Conservation (phyloP, 2,113 vertebrate species). For the Micronycteris hirsuta region DNA sequence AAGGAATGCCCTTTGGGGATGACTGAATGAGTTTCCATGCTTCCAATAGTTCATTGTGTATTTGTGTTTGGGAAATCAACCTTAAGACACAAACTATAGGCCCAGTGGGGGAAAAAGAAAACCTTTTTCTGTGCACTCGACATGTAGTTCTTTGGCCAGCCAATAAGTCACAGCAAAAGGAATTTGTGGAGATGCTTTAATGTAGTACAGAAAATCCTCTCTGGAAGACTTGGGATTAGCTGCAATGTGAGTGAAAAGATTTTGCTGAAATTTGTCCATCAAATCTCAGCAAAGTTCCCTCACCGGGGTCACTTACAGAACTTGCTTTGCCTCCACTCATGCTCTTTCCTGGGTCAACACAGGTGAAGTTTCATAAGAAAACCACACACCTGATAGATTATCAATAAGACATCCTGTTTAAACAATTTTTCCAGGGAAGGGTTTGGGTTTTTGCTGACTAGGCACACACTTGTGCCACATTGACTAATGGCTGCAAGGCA, state of each 20-base stretch:
- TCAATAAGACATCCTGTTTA: background rate
- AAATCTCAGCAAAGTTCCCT: background rate
- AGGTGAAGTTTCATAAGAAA: background rate
- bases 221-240: background rate
- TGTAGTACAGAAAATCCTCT: background rate
- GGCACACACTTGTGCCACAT: no score
- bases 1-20: constrained; percentile 36
- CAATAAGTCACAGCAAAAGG: background rate
- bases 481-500: background rate
- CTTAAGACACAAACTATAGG: background rate
- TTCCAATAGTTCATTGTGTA: constrained; percentile 17
- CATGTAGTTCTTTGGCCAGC: background rate
- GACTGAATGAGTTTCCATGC: constrained; percentile 21
- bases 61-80: constrained; percentile 44
- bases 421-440: background rate
- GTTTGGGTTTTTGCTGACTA: background rate
- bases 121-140: background rate
- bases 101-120: background rate
- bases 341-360: background rate
- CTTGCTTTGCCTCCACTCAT: background rate
- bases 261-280: constrained; percentile 13
- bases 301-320: background rate
- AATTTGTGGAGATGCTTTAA: background rate
- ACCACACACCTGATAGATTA: background rate
- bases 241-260: background rate